Conservation (phyloP, 2,888 invertebrate genomes). For the Amiota minor region DNA sequence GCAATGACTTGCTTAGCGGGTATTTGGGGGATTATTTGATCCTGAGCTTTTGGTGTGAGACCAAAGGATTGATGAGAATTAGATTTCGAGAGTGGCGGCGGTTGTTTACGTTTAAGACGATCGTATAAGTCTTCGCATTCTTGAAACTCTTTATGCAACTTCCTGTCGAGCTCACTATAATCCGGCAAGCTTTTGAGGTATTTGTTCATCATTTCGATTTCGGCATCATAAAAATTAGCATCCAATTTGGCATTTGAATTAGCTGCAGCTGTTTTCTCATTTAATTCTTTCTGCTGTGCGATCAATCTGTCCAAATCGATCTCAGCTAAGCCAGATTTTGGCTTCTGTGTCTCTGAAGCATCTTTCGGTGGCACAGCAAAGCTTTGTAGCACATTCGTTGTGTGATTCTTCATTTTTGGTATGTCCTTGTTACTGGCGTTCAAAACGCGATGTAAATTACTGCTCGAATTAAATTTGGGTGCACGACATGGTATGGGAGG, state of each 20-base stretch:
- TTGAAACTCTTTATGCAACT: conserved; percentile 72
- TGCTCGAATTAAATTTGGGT: conserved; percentile 59
- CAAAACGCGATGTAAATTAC: conserved; percentile 46
- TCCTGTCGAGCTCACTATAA: conserved; percentile 72
- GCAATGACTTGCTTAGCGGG: neutral
- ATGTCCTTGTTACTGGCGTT: conserved; percentile 44
- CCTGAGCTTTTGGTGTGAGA: conserved; percentile 10
- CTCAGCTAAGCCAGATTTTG: conserved; percentile 36
- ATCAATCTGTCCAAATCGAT: conserved; percentile 63
- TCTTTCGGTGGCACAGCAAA: conserved; percentile 1
- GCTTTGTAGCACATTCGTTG: neutral
- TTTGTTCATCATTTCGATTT: conserved; percentile 74
- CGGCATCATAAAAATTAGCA: conserved; percentile 72
- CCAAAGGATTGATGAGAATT: conserved; percentile 68
- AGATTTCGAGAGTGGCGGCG: conserved; percentile 69
- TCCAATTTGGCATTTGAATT: conserved; percentile 62
- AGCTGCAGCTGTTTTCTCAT: conserved; percentile 64
- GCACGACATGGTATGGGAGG: conserved; percentile 70
- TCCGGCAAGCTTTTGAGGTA: conserved; percentile 74
- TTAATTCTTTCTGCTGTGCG: conserved; percentile 65
- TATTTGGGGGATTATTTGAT: conserved; percentile 21
- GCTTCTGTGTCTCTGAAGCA: neutral
- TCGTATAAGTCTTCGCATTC: conserved; percentile 73
- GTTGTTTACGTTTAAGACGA: conserved; percentile 67
- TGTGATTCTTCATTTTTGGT: neutral